Evolutionary conservation across 2,113 vertebrate species (phyloP), one percentile per base, ranked within the genome.

Genomic region (Pollachius pollachius): DNA sequence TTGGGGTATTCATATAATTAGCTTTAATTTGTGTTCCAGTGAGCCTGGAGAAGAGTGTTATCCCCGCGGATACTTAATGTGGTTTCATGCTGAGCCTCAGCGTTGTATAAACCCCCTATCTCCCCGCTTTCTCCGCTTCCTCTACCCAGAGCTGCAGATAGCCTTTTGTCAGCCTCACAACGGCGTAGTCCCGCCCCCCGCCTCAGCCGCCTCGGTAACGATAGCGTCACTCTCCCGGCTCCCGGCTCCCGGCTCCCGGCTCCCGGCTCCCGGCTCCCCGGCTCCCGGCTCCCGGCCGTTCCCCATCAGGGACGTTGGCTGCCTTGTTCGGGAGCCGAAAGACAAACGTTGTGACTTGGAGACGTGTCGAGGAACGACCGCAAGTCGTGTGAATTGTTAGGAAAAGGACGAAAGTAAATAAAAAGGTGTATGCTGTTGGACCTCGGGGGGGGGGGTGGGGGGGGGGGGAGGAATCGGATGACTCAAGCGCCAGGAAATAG

Each of bases 401-500:
- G 52, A 54, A 82, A 65, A 37, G 69, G 72, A 72, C 81, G 9
- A 74, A 79, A 75, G 73, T 86, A 71, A 18, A 11, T 52, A 16
- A 58, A n/a, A 17, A 15, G 9, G 73, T 70, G 80, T 72, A 75
- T 69, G 64, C 17, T 21, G 64, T n/a, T n/a, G n/a, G n/a, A n/a
- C n/a, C 80, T 54, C 5, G 17, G 27, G 27, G 27, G 27, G 27
- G 27, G 27, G 27, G 27, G 76, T 68, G 71, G 74, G 77, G 74
- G 52, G 41, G 0, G 65, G 56, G 74, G 52, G 41, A 0, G 65
- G 56, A 79, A 64, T 71, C 71, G 71, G 74, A 67, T 74, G 79
- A 84, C 70, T 86, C 54, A 21, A 77, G 75, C 63, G 64, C 48
- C 78, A 64, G 68, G 57, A 76, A 84, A 74, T 80, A 75, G 76